Base-by-base conservation (phyloP, 2,888 invertebrate species). In the Eulithis testata region DNA sequence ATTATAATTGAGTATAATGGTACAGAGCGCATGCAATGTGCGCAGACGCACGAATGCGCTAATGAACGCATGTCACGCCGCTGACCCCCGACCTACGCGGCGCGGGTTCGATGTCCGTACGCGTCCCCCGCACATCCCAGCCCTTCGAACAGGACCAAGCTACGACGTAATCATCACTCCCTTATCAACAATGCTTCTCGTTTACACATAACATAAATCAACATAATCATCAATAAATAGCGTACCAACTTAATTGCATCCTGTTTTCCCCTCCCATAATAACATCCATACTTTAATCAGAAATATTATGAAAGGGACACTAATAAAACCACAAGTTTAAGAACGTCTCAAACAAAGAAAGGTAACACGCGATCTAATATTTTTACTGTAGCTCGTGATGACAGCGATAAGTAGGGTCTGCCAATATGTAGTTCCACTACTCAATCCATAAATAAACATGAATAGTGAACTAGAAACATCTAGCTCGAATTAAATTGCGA, bases 21-120 rank as follows among this genome's bases (percentile, higher is more conserved):
- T 37, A 14, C 77, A 76, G 61, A 47, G 43, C 9, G 67, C 49
- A 63, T 60, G 59, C 63, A 65, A 36, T 59, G 56, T 80, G 81
- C 85, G 84, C 84, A 73, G 68, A 85, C 86, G 87, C 85, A 84
- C 75, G 81, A 81, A 80, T 82, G 82, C 86, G 80, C 85, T 89
- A 89, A 91, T 90, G 88, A 89, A 86, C 84, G 89, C 84, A 79
- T 86, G 89, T 88, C 88, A 91, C 89, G 85, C 80, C 88, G 91
- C 84, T 91, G 91, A 92, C 93, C 93, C 90, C 81, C 90, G 93
- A 92, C 92, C 91, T 90, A 88, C 90, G 87, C 88, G 85, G 82
- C 89, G 87, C 88, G 85, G 82, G 92, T 87, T 92, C 91, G 88
- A 86, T 77, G 93, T 74, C 88, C 91, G 86, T 69, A 72, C 75